Conservation (phyloP, 2,888 invertebrate genomes). For the Antitype chi region DNA sequence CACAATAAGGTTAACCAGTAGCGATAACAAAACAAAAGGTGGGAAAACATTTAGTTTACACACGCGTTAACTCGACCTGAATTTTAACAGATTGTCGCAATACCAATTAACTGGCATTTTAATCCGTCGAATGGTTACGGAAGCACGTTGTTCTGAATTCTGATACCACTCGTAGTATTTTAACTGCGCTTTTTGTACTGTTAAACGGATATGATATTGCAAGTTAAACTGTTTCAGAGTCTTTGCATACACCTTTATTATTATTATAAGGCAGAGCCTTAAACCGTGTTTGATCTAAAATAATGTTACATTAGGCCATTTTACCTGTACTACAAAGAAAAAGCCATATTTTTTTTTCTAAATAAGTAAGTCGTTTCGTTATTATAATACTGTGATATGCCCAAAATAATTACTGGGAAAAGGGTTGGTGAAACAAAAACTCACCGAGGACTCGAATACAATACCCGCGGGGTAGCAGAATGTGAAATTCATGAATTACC, state of each 20-base stretch:
- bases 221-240: background rate
- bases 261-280: background rate
- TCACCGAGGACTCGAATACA: constrained; percentile 56
- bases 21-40: constrained; percentile 59
- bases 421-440: constrained; percentile 53
- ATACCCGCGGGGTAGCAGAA: constrained; percentile 32
- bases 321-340: background rate
- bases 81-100: constrained; percentile 60
- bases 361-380: background rate
- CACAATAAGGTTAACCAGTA: constrained; percentile 49
- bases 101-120: constrained; percentile 55
- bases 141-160: constrained; percentile 46
- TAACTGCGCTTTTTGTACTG: background rate
- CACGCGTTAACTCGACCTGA: constrained; percentile 58
- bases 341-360: background rate
- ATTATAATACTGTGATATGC: constrained; percentile 14
- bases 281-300: background rate
- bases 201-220: background rate
- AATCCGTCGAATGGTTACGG: constrained; percentile 56
- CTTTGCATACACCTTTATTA: background rate
- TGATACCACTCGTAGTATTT: constrained; percentile 26
- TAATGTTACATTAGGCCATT: constrained; percentile 4
- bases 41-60: constrained; percentile 52
- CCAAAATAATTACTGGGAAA: constrained; percentile 31
- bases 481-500: constrained; percentile 67